phyloP scores from a whole-genome alignment of 2,888 invertebrate genomes.

The Petrophora chlorosata region DNA sequence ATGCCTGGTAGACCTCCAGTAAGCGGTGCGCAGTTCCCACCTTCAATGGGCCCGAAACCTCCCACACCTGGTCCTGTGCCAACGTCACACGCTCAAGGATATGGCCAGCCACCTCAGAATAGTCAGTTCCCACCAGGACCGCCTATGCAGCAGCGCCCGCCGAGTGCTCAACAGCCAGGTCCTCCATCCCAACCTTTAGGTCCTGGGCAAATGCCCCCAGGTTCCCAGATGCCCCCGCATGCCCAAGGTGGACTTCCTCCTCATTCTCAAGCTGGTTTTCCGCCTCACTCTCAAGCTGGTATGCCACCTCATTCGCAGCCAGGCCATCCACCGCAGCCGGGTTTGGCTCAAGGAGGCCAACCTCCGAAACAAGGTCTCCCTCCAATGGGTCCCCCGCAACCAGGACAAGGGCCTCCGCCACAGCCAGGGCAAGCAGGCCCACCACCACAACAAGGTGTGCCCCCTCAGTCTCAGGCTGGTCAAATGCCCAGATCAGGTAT shows the following conservation, averaged over 20 bases:
- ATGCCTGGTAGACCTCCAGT: slow-evolving; percentile 45
- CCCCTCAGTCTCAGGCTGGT: slow-evolving; percentile 39
- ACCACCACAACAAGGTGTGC: slow-evolving; percentile 40
- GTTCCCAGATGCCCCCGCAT: slow-evolving; percentile 3
- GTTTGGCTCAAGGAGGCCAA: slow-evolving; percentile 33
- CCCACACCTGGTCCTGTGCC: slow-evolving; percentile 49
- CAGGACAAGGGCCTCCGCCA: slow-evolving; percentile 40
- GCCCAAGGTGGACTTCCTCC: slow-evolving; percentile 19
- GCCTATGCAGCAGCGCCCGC: slow-evolving; percentile 51
- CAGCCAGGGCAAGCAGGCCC: slow-evolving; percentile 37
- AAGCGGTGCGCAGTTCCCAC: slow-evolving; percentile 50
- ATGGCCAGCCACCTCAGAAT: slow-evolving; percentile 41
- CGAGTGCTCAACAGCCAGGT: slow-evolving; percentile 46
- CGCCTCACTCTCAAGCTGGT: slow-evolving; percentile 43
- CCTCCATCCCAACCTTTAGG: slow-evolving; percentile 14
- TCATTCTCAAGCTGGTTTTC: slow-evolving; percentile 2
- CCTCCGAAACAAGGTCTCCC: slow-evolving; percentile 30
- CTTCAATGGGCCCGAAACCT: slow-evolving; percentile 48
- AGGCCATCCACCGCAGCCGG: slow-evolving; percentile 38
- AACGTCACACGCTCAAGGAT: slow-evolving; percentile 41
- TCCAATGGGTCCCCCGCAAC: slow-evolving; percentile 31
- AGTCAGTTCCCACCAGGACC: slow-evolving; percentile 42
- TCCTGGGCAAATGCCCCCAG: background rate
- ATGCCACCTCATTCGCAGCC: slow-evolving; percentile 35
- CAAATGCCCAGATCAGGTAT: slow-evolving; percentile 31